Evolutionary conservation across 2,113 vertebrate genomes (phyloP), one percentile per base, ranked within the genome.

Genomic region (Passer montanus): DNA sequence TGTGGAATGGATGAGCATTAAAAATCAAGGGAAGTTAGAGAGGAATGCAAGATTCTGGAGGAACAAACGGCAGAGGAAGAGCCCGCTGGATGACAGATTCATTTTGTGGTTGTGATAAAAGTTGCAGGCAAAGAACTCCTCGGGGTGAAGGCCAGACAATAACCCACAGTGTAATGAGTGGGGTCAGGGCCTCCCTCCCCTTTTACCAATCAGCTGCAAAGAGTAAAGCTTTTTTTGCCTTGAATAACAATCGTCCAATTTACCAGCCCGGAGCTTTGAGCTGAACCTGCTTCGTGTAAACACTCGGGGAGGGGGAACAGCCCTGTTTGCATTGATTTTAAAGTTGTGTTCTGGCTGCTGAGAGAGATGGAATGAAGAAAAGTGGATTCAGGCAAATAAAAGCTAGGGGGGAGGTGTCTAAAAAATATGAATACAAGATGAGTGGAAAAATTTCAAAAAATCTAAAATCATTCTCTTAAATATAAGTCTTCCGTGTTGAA

Each of bases 131-230:
- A 74, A 77, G 74, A 89, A 43, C 20, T 52, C 77, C 84, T 91
- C 18, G 3, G 77, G 74, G 62, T 75, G 41, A 75, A 55, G 8
- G 7, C 13, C 44, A 63, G 62, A 22, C 49, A 63, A 16, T 76
- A 87, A 82, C 33, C 77, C 35, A 11, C 24, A 21, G 37, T 64
- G 87, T 55, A 63, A 67, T 41, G 87, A 94, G 46, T 24, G 81
- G 67, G 84, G 70, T 95, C 92, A 89, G 37, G 56, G 41, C 85
- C 66, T 95, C 74, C 56, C 74, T 95, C 74, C 56, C 78, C 90
- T 85, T 95, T 75, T 35, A 7, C 14, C 74, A 75, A 21, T 22
- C 50, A 46, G 72, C 91, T 77, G 73, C 55, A 74, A 89, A 92
- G 91, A 84, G 68, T 87, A 91, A 70, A 84, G 60, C 33, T 82